A percentile compares a stretch with the other conserved stretches of the same genome.
Conservation (phyloP, 2,797 vertebrate genomes). For the Chrosomus eos region DNA sequence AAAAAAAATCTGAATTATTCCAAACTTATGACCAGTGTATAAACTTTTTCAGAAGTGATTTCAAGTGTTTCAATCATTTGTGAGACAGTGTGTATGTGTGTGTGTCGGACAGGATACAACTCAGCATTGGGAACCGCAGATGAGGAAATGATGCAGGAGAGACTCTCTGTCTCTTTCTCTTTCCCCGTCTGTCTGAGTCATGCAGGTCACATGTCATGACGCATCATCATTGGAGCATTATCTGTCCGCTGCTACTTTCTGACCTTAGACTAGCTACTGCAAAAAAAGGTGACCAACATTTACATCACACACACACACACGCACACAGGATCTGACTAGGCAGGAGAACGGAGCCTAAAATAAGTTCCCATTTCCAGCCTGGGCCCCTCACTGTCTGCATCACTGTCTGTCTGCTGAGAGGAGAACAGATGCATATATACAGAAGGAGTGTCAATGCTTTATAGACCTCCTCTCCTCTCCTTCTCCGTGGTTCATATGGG, state of each 20-base stretch:
- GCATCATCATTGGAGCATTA: constrained; percentile 35
- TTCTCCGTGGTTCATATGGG: neutral
- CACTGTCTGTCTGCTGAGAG: constrained; percentile 27
- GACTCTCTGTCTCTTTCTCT: constrained; percentile 41
- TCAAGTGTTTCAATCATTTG: neutral
- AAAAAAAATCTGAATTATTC: neutral
- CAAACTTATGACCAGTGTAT: neutral
- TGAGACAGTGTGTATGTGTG: constrained; percentile 9
- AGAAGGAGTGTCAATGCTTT: neutral
- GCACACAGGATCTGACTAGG: constrained; percentile 35
- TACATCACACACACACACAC: neutral
- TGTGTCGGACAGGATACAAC: constrained; percentile 55
- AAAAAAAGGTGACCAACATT: constrained; percentile 27
- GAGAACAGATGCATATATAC: neutral
- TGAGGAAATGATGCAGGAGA: constrained; percentile 54
- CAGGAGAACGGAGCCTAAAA: constrained; percentile 12
- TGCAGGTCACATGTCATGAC: constrained; percentile 39
- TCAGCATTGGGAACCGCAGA: constrained; percentile 60
- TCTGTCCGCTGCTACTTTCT: constrained; percentile 11
- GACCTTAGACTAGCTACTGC: constrained; percentile 18
- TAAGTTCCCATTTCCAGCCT: constrained; percentile 30
- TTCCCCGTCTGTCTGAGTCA: constrained; percentile 40
- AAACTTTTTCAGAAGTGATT: neutral
- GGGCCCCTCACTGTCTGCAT: constrained; percentile 24
- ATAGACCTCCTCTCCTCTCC: neutral